Evolutionary conservation across 1,140 invertebrate genomes (phyloP).

Genomic region (Drosophila tani): DNA sequence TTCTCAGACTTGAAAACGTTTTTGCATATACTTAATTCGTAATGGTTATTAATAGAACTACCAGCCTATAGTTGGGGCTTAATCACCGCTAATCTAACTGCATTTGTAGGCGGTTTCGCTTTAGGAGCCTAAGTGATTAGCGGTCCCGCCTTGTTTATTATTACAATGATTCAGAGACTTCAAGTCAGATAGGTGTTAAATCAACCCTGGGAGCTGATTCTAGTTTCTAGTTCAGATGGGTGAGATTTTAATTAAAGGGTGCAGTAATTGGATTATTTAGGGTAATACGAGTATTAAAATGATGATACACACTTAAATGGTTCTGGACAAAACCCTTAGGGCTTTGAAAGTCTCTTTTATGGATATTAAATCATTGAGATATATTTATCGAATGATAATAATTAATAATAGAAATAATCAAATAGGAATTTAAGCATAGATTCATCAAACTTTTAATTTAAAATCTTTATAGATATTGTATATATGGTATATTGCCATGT

Average conservation of each 20-base stretch:
- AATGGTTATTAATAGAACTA: slow-evolving; percentile 22
- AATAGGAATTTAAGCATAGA: too few relatives aligned
- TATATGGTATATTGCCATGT: too few relatives aligned
- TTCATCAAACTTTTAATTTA: background rate
- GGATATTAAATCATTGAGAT: too few relatives aligned
- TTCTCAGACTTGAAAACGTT: background rate
- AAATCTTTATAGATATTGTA: background rate
- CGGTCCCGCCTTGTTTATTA: background rate
- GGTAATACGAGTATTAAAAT: background rate
- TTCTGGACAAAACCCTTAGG: too few relatives aligned
- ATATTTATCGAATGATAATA: too few relatives aligned
- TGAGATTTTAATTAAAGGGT: background rate
- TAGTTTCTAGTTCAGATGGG: background rate
- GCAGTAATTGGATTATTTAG: background rate
- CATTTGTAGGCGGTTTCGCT: background rate
- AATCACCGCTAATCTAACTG: slow-evolving; percentile 2
- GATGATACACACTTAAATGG: too few relatives aligned
- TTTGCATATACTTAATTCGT: slow-evolving; percentile 9
- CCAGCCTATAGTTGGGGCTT: background rate
- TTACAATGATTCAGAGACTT: background rate
- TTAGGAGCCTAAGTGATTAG: background rate
- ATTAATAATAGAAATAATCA: too few relatives aligned
- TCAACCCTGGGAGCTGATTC: background rate
- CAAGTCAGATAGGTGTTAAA: too few relatives aligned
- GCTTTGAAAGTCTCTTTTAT: too few relatives aligned